A percentile compares a stretch with the other conserved stretches of the same genome.
phyloP scores from a whole-genome alignment of 2,888 invertebrate genomes.

The Caenorhabditis sinica region DNA sequence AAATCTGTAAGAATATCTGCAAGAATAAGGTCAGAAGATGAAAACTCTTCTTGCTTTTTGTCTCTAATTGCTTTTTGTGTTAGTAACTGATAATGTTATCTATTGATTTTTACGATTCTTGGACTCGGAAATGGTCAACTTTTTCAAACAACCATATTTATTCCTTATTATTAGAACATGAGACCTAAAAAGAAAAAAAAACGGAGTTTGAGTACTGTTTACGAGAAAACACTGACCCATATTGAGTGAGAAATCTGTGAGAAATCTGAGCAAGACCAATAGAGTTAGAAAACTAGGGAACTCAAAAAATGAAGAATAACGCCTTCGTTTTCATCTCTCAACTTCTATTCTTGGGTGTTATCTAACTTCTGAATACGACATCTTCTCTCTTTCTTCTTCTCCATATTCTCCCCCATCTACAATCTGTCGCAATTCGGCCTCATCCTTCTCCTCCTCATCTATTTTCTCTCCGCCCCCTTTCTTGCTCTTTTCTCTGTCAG shows the following conservation, averaged over 20 bases:
- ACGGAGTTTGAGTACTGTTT: background rate
- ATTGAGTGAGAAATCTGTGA: no score
- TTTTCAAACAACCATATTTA: background rate
- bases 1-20: background rate
- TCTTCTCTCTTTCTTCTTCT: background rate
- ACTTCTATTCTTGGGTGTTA: background rate
- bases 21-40: background rate
- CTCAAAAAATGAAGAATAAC: background rate
- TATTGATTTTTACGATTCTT: constrained; percentile 27
- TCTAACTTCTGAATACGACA: constrained; percentile 1
- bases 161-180: background rate
- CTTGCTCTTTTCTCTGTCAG: constrained; percentile 35
- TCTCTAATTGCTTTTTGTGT: constrained; percentile 18
- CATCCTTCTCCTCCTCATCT: constrained; percentile 7
- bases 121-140: constrained; percentile 3
- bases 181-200: no score
- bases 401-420: constrained; percentile 2
- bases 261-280: no score
- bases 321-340: no score
- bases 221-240: background rate
- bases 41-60: constrained; percentile 3
- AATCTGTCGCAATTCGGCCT: constrained; percentile 52
- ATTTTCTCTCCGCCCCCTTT: constrained; percentile 15
- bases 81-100: constrained; percentile 28
- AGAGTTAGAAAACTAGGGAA: background rate